Conservation (phyloP, 2,113 vertebrate genomes). For the Recurvirostra avosetta region DNA sequence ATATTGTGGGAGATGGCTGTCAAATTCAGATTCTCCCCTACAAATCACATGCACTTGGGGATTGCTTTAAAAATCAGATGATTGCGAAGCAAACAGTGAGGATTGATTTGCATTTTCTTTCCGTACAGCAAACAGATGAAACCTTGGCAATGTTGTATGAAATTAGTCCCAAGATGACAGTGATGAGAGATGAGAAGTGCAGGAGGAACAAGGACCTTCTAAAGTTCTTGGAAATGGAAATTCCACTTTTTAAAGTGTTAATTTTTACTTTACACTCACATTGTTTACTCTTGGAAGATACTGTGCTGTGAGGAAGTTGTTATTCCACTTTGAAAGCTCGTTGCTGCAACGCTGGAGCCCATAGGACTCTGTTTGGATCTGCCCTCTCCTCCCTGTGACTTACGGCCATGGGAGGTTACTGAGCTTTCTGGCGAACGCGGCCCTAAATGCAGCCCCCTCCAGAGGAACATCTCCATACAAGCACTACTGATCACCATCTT, state of each 20-base stretch:
- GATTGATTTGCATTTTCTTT: neutral
- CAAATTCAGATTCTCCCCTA: neutral
- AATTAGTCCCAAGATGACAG: neutral
- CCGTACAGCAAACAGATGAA: neutral
- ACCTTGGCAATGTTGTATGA: neutral
- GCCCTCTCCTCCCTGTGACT: fast-evolving
- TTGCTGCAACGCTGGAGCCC: fast-evolving
- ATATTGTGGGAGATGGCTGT: neutral
- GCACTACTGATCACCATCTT: neutral
- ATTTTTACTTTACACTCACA: neutral
- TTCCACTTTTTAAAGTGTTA: neutral
- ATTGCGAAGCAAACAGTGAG: neutral
- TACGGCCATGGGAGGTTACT: fast-evolving
- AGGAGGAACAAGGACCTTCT: neutral
- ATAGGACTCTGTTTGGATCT: fast-evolving
- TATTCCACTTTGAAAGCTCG: neutral
- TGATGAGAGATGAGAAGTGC: neutral
- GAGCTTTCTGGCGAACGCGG: neutral
- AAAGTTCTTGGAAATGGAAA: constrained; percentile 20
- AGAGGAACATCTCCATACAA: fast-evolving
- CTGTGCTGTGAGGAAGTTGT: neutral
- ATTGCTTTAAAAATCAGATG: neutral
- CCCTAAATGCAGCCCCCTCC: neutral
- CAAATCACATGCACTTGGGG: neutral
- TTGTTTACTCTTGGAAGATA: neutral